phyloP scores from a whole-genome alignment of 2,888 invertebrate species.

The Ceramica pisi region DNA sequence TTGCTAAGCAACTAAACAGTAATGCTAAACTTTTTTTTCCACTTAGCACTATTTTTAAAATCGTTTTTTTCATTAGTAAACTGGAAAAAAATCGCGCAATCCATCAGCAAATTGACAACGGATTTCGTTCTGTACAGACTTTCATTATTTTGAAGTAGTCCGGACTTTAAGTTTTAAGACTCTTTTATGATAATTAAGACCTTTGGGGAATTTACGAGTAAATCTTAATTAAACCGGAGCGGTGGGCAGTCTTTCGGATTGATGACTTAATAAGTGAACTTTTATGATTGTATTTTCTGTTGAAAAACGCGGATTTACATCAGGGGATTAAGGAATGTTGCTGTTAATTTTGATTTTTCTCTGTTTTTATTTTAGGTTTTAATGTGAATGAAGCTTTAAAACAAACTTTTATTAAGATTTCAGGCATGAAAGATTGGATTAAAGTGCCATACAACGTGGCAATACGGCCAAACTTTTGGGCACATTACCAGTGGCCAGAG shows the following conservation, averaged over 20 bases:
- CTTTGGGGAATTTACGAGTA: constrained; percentile 19
- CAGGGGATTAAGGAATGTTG: not conserved
- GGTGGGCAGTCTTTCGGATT: constrained; percentile 11
- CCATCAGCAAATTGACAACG: constrained; percentile 56
- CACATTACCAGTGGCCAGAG: too few species aligned
- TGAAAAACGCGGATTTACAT: not conserved
- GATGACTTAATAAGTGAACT: constrained; percentile 35
- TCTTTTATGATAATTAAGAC: constrained; percentile 44
- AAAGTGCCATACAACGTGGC: too few species aligned
- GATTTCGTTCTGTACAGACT: constrained; percentile 29
- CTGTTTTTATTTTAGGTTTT: not conserved
- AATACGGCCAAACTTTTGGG: too few species aligned
- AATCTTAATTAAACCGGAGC: constrained; percentile 36
- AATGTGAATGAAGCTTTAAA: too few species aligned
- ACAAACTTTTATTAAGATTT: not conserved
- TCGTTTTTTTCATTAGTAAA: constrained; percentile 41
- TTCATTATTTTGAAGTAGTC: constrained; percentile 46
- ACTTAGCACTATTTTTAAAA: constrained; percentile 13
- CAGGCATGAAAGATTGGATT: too few species aligned
- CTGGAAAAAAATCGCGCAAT: constrained; percentile 35
- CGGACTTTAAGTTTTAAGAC: constrained; percentile 34
- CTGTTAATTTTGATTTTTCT: not conserved
- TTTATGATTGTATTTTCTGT: constrained; percentile 25
- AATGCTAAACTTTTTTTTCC: constrained; percentile 22
- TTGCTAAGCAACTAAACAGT: not conserved